Evolutionary conservation across 2,113 vertebrate species (phyloP), one percentile per base, ranked within the genome.

Genomic region (Pachycephala philippinensis): DNA sequence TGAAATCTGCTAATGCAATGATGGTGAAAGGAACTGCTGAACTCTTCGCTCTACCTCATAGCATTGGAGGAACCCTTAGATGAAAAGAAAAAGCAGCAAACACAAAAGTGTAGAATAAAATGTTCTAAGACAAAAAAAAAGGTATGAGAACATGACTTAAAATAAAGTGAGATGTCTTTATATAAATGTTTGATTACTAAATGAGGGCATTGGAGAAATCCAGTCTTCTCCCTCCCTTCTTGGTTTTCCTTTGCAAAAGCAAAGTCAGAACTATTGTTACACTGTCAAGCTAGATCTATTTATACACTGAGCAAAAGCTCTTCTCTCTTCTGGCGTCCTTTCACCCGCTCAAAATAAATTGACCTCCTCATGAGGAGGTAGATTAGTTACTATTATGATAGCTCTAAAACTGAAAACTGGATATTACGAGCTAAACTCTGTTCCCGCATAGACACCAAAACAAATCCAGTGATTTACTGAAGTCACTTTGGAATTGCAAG

Each of bases 381-480:
- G 42, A 75, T 75, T 56, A 37, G 69, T 84, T 92, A 75, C 90
- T 92, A 47, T 95, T 95, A 93, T 65, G 64, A 95, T 53, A 47
- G 80, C 49, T 95, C 76, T 90, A 87, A 96, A 97, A 86, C 28
- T 39, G 65, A 90, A 82, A 92, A 33, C 82, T 39, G 1, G 68
- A 33, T 66, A 93, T 96, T 96, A 90, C 8, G 39, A 88, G 49
- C 47, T 74, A 70, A 94, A 84, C 12, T 42, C 57, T 81, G 17
- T 12, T 96, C 60, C 83, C 0, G 0, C 28, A 69, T 8, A 50
- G 64, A 90, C 90, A 92, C 64, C 75, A 92, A 91, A 95, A 90
- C 69, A 95, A 87, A 77, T 86, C 64, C 65, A 74, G 64, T 90
- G 88, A 93, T 90, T 94, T 92, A 89, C 64, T 75, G 68, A 84